Evolutionary conservation across 1,140 invertebrate species (phyloP).

Genomic region (Sesamia nonagrioides): DNA sequence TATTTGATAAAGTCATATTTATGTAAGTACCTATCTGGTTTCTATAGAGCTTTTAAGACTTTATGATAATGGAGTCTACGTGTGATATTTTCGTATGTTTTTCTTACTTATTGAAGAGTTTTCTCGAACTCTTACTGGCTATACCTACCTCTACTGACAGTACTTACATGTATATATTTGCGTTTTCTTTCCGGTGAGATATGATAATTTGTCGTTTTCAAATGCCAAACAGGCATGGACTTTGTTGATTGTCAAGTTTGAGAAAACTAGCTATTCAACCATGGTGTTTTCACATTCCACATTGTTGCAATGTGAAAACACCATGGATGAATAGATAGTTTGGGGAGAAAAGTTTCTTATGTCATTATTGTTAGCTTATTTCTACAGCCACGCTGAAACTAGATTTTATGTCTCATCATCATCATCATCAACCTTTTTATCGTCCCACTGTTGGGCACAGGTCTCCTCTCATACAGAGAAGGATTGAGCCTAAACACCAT

Average conservation of each 20-base stretch:
- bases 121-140: not conserved
- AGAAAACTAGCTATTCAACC: not conserved
- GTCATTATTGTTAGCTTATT: no score
- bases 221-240: not conserved
- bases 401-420: no score
- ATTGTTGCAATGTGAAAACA: no score
- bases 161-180: not conserved
- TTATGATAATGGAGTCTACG: not conserved
- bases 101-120: not conserved
- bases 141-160: not conserved
- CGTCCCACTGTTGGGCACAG: no score
- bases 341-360: no score
- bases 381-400: no score
- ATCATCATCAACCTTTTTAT: no score
- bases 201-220: not conserved
- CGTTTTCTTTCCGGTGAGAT: conserved; percentile 14
- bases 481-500: no score
- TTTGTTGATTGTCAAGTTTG: not conserved
- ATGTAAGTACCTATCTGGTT: conserved; percentile 22
- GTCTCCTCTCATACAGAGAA: no score
- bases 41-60: conserved; percentile 4
- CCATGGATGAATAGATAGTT: no score
- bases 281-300: no score
- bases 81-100: not conserved
- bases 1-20: conserved; percentile 1